Base-by-base conservation (phyloP, 1,140 invertebrate genomes). In the Sweltsa coloradensis region DNA sequence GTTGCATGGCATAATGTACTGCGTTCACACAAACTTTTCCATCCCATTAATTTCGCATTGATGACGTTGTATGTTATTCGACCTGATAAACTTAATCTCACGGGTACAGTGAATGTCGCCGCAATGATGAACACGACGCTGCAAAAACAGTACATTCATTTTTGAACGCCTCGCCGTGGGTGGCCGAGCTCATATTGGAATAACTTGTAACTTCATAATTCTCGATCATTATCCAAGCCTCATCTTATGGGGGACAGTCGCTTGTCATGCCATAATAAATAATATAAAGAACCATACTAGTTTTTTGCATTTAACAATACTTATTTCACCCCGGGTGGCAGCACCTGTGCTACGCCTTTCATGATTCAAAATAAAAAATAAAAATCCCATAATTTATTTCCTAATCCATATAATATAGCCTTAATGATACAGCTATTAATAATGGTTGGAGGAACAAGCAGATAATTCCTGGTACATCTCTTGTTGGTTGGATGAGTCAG, bases 381-480 rank as follows among this genome's bases (percentile, higher is more conserved):
- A 40, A 40, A 40, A 40, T 22, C 37, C 37, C 37, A 44, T 44
- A 44, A 44, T 44, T 44, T 44, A 44, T 44, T 44, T 44, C 16
- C 42, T 44, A 44, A 44, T 44, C 25, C 42, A 44, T 44, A 44
- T 44, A 44, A 44, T 44, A 44, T 34, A 44, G 42, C 42, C 42
- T 26, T 44, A 44, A 44, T 44, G 42, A 44, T 44, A 44, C 42
- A 44, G 25, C 42, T 44, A 44, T 44, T 44, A 44, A 44, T 44
- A 44, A 44, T 31, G 34, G 42, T 22, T 31, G 22, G 42, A 19
- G n/a, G 25, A 23, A 44, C 22, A 44, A 14, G n/a, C n/a, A n/a
- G n/a, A n/a, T n/a, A n/a, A n/a, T n/a, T n/a, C n/a, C n/a, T n/a
- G n/a, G n/a, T n/a, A n/a, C n/a, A n/a, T n/a, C n/a, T n/a, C n/a